These are phyloP conservation scores for Channa maculata DNA, from an alignment of 2,113 vertebrate genomes.

Conservation along the genomic window DNA sequence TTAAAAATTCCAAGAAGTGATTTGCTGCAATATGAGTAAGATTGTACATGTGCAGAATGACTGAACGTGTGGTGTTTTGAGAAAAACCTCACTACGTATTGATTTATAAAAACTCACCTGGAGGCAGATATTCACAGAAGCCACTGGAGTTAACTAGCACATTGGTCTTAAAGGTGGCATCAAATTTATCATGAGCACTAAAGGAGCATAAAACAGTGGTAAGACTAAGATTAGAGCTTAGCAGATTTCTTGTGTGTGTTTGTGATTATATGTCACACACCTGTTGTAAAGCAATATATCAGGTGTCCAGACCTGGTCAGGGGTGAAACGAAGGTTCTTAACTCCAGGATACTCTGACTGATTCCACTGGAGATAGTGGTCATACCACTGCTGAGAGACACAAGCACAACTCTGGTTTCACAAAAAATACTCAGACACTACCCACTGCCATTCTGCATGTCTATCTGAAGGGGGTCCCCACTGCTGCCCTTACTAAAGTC, in stretches of 20 bases:
- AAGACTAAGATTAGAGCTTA: slow-evolving; percentile 8
- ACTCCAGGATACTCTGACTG: slow-evolving; percentile 86
- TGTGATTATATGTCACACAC: slow-evolving; percentile 54
- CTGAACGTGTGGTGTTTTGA: neutral
- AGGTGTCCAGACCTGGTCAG: slow-evolving; percentile 86
- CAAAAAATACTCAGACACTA: neutral
- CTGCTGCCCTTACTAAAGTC: neutral
- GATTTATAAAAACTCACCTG: slow-evolving; percentile 77
- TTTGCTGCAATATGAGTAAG: slow-evolving; percentile 17
- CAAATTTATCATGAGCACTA: slow-evolving; percentile 87
- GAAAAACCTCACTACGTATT: neutral
- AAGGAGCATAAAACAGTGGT: neutral
- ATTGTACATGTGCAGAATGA: slow-evolving; percentile 1
- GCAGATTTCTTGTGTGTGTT: neutral
- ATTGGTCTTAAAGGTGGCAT: slow-evolving; percentile 86
- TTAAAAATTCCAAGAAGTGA: neutral
- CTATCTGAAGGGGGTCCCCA: neutral
- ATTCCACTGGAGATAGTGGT: slow-evolving; percentile 87
- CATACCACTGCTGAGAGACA: slow-evolving; percentile 83
- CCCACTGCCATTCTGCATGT: neutral
- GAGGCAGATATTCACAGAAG: slow-evolving; percentile 87
- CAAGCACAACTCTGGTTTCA: slow-evolving; percentile 23
- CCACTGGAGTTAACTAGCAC: slow-evolving; percentile 87
- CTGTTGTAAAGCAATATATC: slow-evolving; percentile 87
- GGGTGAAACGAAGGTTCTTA: slow-evolving; percentile 84